Percentiles rank a stretch among this genome's conserved stretches.
These are phyloP conservation scores for Furcifer pardalis DNA, from an alignment of 2,797 vertebrate species.

Conservation along the genomic window DNA sequence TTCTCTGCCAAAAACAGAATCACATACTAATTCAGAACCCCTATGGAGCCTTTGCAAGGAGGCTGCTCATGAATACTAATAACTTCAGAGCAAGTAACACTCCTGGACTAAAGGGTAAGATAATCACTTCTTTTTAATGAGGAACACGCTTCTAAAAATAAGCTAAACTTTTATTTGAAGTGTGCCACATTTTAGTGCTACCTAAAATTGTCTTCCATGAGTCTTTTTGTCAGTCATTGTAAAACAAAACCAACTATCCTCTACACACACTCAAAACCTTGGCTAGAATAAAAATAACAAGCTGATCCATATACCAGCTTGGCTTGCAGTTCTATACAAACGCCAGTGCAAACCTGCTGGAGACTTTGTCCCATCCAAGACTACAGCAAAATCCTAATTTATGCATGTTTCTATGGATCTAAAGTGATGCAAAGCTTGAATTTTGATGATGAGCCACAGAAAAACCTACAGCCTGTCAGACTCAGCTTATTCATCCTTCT, in stretches of 20 bases:
- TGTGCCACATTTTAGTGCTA: slow-evolving; percentile 40
- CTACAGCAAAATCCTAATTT: slow-evolving; percentile 39
- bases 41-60: slow-evolving; percentile 48
- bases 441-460: slow-evolving; percentile 29
- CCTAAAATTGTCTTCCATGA: slow-evolving; percentile 18
- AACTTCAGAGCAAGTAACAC: slow-evolving; percentile 41
- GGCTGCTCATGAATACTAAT: slow-evolving; percentile 66
- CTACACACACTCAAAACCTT: neutral
- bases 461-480: slow-evolving; percentile 41
- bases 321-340: neutral
- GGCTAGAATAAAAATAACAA: neutral
- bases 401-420: slow-evolving; percentile 18
- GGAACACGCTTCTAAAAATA: slow-evolving; percentile 53
- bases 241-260: neutral
- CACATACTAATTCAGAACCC: slow-evolving; percentile 25
- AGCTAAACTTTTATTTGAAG: slow-evolving; percentile 32
- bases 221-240: neutral
- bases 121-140: slow-evolving; percentile 43
- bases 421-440: slow-evolving; percentile 8
- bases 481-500: slow-evolving; percentile 44
- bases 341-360: neutral
- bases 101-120: slow-evolving; percentile 47
- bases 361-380: neutral
- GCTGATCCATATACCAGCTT: neutral
- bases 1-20: slow-evolving; percentile 49